A percentile compares a stretch with the other conserved stretches of the same genome.
Conservation (phyloP, 1,140 invertebrate species). For the Sitobion miscanthi region DNA sequence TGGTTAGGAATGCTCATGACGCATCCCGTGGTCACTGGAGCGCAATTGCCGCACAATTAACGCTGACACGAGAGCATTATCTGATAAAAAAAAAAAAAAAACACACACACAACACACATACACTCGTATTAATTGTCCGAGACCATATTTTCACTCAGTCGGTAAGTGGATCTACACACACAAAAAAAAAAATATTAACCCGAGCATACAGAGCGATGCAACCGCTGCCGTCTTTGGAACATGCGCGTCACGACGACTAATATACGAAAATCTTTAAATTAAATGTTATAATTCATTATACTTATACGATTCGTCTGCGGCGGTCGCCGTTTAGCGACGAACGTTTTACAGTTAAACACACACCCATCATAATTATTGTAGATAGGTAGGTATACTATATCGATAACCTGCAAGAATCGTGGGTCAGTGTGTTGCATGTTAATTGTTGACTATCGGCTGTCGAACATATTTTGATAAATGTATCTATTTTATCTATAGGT, state of each 20-base stretch:
- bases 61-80: slow-evolving; percentile 44
- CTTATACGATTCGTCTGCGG: not conserved
- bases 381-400: not conserved
- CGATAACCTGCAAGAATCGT: not conserved
- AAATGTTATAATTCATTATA: too few species aligned
- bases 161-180: slow-evolving; percentile 31
- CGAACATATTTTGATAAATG: too few species aligned
- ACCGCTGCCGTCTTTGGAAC: not conserved
- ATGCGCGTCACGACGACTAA: not conserved
- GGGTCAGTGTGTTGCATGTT: not conserved
- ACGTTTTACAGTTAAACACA: too few species aligned
- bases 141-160: slow-evolving; percentile 50
- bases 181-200: slow-evolving; percentile 3
- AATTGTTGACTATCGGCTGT: too few species aligned
- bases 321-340: not conserved
- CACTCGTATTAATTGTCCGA: slow-evolving; percentile 52
- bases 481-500: too few species aligned
- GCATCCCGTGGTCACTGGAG: slow-evolving; percentile 52
- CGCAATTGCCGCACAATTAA: slow-evolving; percentile 55
- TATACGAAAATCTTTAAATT: not conserved
- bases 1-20: slow-evolving; percentile 52
- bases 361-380: too few species aligned
- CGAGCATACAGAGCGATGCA: slow-evolving; percentile 30
- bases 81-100: slow-evolving; percentile 6
- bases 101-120: slow-evolving; percentile 6